A percentile compares a stretch with the other conserved stretches of the same genome.
Evolutionary conservation across 2,888 invertebrate species (phyloP).

Genomic region (Erebia aethiops): DNA sequence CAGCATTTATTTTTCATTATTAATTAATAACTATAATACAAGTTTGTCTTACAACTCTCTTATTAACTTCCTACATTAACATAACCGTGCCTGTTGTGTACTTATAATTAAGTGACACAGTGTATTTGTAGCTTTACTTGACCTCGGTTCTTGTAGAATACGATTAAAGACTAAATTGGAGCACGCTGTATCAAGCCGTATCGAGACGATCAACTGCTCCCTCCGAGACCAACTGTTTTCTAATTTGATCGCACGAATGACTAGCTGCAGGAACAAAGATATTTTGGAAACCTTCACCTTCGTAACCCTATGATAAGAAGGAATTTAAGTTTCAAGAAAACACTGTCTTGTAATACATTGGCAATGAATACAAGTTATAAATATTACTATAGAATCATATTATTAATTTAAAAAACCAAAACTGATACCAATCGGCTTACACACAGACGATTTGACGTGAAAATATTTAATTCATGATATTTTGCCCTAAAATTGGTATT

Average conservation of each 20-base stretch:
- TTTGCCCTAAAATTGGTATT: too few species aligned
- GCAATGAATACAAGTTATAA: not conserved
- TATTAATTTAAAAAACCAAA: too few species aligned
- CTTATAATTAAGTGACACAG: conserved; percentile 13
- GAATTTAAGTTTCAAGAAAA: not conserved
- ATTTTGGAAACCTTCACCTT: conserved; percentile 17
- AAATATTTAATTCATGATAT: too few species aligned
- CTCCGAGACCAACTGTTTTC: conserved; percentile 41
- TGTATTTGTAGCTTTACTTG: conserved; percentile 20
- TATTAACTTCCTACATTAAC: too few species aligned
- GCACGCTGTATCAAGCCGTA: conserved; percentile 34
- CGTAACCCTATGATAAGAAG: not conserved
- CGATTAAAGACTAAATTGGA: conserved; percentile 34
- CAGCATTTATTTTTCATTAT: not conserved
- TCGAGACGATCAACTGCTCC: conserved; percentile 41
- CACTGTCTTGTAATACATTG: not conserved
- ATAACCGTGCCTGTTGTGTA: not conserved
- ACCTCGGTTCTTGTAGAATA: conserved; percentile 18
- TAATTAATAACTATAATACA: too few species aligned
- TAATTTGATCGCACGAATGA: conserved; percentile 36
- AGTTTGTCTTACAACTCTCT: too few species aligned
- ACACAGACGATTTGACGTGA: too few species aligned
- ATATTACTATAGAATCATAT: too few species aligned
- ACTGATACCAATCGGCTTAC: too few species aligned
- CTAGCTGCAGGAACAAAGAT: conserved; percentile 21